Evolutionary conservation across 2,113 vertebrate species (phyloP).

Genomic region (Isurus oxyrinchus): DNA sequence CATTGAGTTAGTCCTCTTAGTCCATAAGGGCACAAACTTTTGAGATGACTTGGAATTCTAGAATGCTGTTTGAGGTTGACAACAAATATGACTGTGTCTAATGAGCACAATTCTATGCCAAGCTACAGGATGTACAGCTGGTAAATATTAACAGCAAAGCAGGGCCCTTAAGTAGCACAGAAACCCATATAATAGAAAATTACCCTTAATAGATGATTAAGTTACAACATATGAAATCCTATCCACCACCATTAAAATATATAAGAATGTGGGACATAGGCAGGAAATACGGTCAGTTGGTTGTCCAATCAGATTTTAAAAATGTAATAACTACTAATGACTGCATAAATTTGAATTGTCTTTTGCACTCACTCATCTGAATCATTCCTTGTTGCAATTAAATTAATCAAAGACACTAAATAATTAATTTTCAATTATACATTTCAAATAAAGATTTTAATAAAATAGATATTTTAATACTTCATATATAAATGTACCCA

Average conservation of each 20-base stretch:
- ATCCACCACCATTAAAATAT: not conserved
- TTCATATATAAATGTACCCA: not conserved
- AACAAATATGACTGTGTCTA: not conserved
- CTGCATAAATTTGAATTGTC: not conserved
- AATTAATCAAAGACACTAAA: not conserved
- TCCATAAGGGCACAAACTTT: not conserved
- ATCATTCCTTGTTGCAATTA: not conserved
- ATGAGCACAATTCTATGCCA: not conserved
- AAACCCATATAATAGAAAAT: not conserved
- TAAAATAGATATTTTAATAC: constrained; percentile 9
- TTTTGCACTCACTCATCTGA: not conserved
- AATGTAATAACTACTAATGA: not conserved
- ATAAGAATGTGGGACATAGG: not conserved
- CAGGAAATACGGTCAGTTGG: not conserved
- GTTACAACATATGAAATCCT: not conserved
- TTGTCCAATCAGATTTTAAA: not conserved
- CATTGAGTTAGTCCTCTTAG: not conserved
- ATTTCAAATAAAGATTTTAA: not conserved
- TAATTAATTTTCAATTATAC: not conserved
- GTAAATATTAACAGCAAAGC: not conserved
- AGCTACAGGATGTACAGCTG: not conserved
- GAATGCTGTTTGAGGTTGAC: constrained; percentile 8
- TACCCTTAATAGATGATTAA: not conserved
- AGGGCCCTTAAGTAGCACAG: not conserved
- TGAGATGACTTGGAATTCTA: not conserved